Evolutionary conservation across 2,113 vertebrate genomes (phyloP).

Genomic region (Garra rufa): DNA sequence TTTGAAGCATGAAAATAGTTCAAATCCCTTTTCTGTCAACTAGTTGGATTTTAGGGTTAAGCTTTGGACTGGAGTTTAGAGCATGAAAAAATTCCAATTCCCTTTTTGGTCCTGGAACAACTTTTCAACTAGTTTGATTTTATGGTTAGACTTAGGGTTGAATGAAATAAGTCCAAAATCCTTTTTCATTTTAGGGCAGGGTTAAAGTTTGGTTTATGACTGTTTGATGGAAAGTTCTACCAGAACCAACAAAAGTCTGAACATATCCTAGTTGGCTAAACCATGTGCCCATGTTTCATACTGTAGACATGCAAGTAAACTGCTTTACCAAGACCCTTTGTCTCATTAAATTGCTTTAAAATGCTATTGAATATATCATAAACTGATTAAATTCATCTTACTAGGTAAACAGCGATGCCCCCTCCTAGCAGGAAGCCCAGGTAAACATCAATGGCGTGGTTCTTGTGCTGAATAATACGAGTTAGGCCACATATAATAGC

Average conservation of each 20-base stretch:
- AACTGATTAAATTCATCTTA: constrained; percentile 66
- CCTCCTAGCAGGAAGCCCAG: constrained; percentile 95
- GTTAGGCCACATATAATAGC: constrained; percentile 97
- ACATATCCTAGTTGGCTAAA: not conserved
- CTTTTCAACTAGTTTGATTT: not conserved
- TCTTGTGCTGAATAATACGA: constrained; percentile 97
- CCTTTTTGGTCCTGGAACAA: not conserved
- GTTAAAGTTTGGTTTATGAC: not conserved
- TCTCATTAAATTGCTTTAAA: not conserved
- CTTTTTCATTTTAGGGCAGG: not conserved
- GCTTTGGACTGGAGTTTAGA: too few species aligned
- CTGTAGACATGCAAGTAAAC: not conserved
- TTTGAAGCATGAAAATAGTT: not conserved
- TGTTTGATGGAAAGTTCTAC: not conserved
- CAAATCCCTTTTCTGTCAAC: too few species aligned
- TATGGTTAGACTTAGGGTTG: not conserved
- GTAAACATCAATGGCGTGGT: constrained; percentile 95
- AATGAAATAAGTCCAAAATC: not conserved
- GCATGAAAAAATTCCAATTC: too few species aligned
- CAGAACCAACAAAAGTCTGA: not conserved
- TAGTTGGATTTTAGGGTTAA: too few species aligned
- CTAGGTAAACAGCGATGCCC: constrained; percentile 93
- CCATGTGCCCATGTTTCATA: not conserved
- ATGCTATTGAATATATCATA: not conserved
- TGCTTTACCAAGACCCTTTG: not conserved